phyloP scores from a whole-genome alignment of 2,888 invertebrate genomes.

The Dryobota labecula region DNA sequence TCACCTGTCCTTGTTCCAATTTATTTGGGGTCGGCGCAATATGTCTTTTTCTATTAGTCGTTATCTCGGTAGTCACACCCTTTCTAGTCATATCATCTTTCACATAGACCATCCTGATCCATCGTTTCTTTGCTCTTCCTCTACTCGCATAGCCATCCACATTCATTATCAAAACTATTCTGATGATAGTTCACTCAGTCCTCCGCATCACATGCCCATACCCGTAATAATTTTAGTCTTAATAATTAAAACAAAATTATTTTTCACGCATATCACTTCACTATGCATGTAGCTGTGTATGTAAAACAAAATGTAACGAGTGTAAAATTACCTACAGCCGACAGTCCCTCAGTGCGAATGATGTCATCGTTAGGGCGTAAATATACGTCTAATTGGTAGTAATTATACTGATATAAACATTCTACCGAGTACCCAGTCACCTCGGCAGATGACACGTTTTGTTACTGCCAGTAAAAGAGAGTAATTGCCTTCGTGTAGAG shows the following conservation, averaged over 20 bases:
- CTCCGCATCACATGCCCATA: no score
- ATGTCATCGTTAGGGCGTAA: constrained; percentile 62
- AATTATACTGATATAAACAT: constrained; percentile 60
- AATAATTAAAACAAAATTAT: no score
- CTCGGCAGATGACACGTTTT: constrained; percentile 22
- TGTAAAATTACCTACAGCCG: constrained; percentile 2
- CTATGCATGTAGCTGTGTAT: neutral
- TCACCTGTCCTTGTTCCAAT: no score
- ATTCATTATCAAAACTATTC: no score
- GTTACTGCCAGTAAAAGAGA: constrained; percentile 23
- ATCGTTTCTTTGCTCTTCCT: no score
- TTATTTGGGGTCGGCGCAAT: no score
- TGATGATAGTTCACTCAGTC: no score
- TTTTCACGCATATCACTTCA: neutral
- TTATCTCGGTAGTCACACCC: no score
- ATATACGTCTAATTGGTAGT: constrained; percentile 55
- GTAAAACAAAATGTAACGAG: constrained; percentile 6
- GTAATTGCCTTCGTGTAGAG: constrained; percentile 11
- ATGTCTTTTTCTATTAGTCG: no score
- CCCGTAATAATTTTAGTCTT: neutral
- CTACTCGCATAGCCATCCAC: no score
- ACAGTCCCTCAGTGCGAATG: constrained; percentile 36
- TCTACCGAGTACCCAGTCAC: constrained; percentile 36
- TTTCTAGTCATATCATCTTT: no score
- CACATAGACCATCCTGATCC: no score